Percentiles rank a stretch among this genome's conserved stretches.
These are phyloP conservation scores for Rhagoletis pomonella DNA, from an alignment of 1,140 invertebrate genomes.

Conservation along the genomic window DNA sequence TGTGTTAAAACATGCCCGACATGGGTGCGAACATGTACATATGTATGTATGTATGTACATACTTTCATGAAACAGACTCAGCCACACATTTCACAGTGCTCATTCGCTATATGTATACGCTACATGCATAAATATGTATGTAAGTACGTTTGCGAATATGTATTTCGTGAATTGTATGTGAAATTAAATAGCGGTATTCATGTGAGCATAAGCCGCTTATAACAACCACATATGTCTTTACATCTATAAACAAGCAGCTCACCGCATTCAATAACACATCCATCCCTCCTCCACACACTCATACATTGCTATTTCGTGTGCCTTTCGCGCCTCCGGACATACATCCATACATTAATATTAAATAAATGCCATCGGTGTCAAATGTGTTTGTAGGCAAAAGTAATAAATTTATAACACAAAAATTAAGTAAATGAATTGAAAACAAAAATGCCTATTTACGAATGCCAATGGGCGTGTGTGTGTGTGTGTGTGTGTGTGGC, in stretches of 20 bases:
- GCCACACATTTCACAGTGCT: too few species aligned
- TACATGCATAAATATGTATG: background rate
- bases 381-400: constrained; percentile 2
- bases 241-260: background rate
- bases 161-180: background rate
- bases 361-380: background rate
- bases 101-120: too few species aligned
- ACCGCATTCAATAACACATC: background rate
- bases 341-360: background rate
- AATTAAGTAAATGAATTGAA: constrained; percentile 21
- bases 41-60: background rate
- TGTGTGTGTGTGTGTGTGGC: background rate
- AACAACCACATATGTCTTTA: background rate
- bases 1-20: background rate
- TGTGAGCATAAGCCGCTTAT: background rate
- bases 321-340: background rate
- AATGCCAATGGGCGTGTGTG: background rate
- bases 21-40: background rate
- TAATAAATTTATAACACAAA: constrained; percentile 9
- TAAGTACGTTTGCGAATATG: background rate
- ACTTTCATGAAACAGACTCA: too few species aligned
- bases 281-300: background rate
- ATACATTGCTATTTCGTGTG: background rate
- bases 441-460: background rate
- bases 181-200: constrained; percentile 10